These are phyloP conservation scores for Melierax canorus DNA, from an alignment of 2,113 vertebrate genomes.

Conservation along the genomic window DNA sequence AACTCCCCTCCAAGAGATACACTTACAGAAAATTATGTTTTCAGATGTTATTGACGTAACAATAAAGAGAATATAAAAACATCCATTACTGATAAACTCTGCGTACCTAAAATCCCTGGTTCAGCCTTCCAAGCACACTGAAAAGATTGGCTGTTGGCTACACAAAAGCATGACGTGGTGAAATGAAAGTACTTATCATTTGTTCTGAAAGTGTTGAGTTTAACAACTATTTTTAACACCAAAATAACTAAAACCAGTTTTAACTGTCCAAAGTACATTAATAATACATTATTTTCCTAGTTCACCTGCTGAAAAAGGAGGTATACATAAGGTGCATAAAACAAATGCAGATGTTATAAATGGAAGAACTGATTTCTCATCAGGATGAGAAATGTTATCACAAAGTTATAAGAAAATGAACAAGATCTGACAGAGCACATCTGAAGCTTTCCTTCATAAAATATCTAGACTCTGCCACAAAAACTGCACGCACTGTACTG, in stretches of 20 bases:
- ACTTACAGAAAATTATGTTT: conserved; percentile 32
- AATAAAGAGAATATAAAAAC: conserved; percentile 13
- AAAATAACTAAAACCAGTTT: not conserved
- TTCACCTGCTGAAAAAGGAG: not conserved
- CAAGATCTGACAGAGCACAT: not conserved
- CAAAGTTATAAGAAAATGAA: not conserved
- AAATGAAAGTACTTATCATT: not conserved
- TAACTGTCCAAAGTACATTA: not conserved
- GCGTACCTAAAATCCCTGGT: not conserved
- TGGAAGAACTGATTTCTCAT: not conserved
- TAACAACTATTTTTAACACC: not conserved
- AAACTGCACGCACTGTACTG: not conserved
- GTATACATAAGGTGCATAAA: not conserved
- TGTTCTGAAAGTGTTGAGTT: not conserved
- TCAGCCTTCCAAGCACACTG: not conserved
- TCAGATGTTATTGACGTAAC: conserved; percentile 26
- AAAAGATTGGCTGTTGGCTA: conserved; percentile 30
- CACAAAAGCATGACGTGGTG: not conserved
- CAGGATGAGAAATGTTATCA: not conserved
- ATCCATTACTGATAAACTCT: conserved; percentile 22
- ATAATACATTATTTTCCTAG: not conserved
- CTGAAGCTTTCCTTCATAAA: not conserved
- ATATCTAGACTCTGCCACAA: not conserved
- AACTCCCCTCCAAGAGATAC: not conserved
- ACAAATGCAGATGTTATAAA: not conserved